A percentile compares a stretch with the other conserved stretches of the same genome.
Conservation (phyloP, 2,113 vertebrate genomes). For the Elaphurus davidianus region DNA sequence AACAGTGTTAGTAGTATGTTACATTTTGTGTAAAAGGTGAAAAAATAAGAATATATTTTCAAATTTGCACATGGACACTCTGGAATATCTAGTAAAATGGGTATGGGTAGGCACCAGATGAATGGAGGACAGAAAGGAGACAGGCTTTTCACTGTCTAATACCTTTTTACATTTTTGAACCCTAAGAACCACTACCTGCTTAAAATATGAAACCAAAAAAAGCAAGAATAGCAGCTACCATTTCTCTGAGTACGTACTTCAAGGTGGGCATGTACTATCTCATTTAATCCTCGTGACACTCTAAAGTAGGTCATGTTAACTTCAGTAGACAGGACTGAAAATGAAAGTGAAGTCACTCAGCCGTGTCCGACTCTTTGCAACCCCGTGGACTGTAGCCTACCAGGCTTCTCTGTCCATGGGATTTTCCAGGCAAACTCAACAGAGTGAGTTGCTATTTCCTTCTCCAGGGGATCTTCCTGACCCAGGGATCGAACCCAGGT, state of each 20-base stretch:
- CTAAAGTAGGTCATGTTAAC: not conserved
- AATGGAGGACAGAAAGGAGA: not conserved
- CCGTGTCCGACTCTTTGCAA: not conserved
- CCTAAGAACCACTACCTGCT: not conserved
- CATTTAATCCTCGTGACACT: not conserved
- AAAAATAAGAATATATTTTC: not conserved
- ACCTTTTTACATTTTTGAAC: not conserved
- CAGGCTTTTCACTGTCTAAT: not conserved
- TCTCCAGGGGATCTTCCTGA: not conserved
- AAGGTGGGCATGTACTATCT: not conserved
- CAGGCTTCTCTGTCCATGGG: not conserved
- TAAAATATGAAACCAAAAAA: slow-evolving; percentile 27
- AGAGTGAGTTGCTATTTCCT: not conserved
- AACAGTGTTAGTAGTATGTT: not conserved
- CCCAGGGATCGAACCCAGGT: not conserved
- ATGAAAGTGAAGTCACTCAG: not conserved
- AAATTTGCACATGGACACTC: not conserved
- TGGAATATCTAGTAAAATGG: not conserved
- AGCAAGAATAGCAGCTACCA: not conserved
- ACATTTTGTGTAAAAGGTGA: not conserved
- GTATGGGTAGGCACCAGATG: not conserved
- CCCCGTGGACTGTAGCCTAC: not conserved
- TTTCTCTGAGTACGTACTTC: not conserved
- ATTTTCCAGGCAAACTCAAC: not conserved
- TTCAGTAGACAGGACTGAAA: not conserved